Conservation (phyloP, 2,797 vertebrate genomes). For the Momotus momota region DNA sequence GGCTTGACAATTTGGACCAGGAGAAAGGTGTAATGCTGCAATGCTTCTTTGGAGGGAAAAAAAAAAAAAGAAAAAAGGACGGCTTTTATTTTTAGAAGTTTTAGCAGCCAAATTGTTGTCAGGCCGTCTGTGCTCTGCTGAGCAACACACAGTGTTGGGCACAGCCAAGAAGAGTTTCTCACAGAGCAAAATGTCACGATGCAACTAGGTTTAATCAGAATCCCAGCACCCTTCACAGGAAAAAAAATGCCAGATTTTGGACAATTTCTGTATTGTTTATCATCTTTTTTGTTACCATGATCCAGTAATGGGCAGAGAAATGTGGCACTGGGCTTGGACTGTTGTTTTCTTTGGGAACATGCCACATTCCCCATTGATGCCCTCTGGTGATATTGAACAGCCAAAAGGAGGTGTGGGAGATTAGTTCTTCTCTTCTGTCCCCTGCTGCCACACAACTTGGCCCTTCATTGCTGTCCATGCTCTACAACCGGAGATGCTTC, state of each 20-base stretch:
- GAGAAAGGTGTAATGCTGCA: neutral
- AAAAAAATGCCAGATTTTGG: neutral
- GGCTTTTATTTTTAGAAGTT: constrained; percentile 46
- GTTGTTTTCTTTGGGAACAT: neutral
- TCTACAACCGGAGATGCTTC: neutral
- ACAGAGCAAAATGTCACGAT: neutral
- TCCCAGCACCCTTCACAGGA: neutral
- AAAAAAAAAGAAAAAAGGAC: neutral
- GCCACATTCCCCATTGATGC: neutral
- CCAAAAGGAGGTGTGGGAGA: neutral
- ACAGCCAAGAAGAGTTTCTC: constrained; percentile 21
- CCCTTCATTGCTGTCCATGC: neutral
- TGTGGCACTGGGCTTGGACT: neutral
- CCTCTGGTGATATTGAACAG: neutral
- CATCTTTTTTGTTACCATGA: neutral
- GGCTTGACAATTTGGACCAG: neutral
- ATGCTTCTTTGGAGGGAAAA: neutral
- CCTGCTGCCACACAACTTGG: neutral
- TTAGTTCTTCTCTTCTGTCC: neutral
- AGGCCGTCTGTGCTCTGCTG: constrained; percentile 44
- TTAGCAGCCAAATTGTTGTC: constrained; percentile 44
- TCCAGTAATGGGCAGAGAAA: neutral
- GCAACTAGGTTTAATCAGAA: constrained; percentile 2
- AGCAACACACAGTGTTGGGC: neutral
- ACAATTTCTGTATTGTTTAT: neutral